Evolutionary conservation across 2,888 invertebrate species (phyloP).

Genomic region (Diarsia brunnea): DNA sequence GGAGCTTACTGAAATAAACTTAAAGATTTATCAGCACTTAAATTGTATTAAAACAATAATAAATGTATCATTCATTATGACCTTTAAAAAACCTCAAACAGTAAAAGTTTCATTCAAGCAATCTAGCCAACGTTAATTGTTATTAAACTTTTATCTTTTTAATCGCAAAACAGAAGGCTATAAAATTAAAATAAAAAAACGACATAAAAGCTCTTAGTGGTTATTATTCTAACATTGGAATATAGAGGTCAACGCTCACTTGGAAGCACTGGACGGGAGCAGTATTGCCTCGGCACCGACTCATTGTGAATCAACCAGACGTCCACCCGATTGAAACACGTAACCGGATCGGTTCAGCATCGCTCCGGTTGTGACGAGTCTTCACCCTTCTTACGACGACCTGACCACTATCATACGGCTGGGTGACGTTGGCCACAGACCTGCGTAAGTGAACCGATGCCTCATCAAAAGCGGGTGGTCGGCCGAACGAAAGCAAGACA

Average conservation of each 20-base stretch:
- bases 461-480: not conserved
- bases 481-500: not conserved
- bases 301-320: not conserved
- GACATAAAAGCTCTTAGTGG: slow-evolving; percentile 14
- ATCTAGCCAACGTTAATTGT: slow-evolving; percentile 27
- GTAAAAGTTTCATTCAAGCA: slow-evolving; percentile 33
- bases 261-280: not conserved
- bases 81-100: slow-evolving; percentile 24
- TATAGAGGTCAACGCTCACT: not conserved
- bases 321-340: not conserved
- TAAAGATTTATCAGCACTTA: not conserved
- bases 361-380: not conserved
- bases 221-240: slow-evolving; percentile 22
- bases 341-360: not conserved
- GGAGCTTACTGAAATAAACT: not conserved
- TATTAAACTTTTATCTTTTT: slow-evolving; percentile 46
- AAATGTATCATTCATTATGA: not conserved
- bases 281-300: not conserved
- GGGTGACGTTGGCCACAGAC: not conserved
- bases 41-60: not conserved
- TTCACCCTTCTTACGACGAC: not conserved
- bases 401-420: not conserved
- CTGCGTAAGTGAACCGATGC: not conserved
- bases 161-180: slow-evolving; percentile 40
- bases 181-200: slow-evolving; percentile 33